Base-by-base conservation (phyloP, 1,140 invertebrate species). In the Macrobrachium nipponense region DNA sequence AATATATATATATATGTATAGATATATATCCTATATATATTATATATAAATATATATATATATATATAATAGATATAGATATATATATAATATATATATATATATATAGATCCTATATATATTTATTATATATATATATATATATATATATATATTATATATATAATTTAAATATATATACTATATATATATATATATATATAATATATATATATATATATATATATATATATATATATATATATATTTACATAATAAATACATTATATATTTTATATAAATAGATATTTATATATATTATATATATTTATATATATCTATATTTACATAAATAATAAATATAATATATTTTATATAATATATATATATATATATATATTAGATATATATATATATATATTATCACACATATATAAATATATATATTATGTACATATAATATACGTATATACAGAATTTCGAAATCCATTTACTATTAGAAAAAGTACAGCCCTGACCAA, bases 111-210 rank as follows among this genome's bases (percentile, higher is more conserved):
- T 68, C 14, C 7, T 68, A 20, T 68, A 68, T 68, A 23, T 68
- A 68, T 20, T n/a, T n/a, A n/a, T n/a, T n/a, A 68, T 68, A 68
- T 68, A 68, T 68, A 20, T 68, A 68, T 36, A 36, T 36, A 36
- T 36, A 36, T 36, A 36, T 36, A 36, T 36, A 4, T 36, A 36
- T 36, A 36, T 36, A 36, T 2, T 2, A 36, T 36, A 36, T 2
- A 36, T 36, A 36, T 36, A 36, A 36, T 36, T 1, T 36, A 36
- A 36, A 36, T 15, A 15, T 66, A 66, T 66, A 66, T 66, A 66
- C n/a, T 66, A 66, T 66, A 12, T 66, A 66, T 66, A 66, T 66
- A 66, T 66, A 66, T 66, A 66, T 66, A 66, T 66, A 66, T 66
- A 66, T 66, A 66, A 66, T 66, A 66, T 66, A 66, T 66, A 66